Evolutionary conservation across 2,888 invertebrate genomes (phyloP).

Genomic region (Lamellibrachia columna): DNA sequence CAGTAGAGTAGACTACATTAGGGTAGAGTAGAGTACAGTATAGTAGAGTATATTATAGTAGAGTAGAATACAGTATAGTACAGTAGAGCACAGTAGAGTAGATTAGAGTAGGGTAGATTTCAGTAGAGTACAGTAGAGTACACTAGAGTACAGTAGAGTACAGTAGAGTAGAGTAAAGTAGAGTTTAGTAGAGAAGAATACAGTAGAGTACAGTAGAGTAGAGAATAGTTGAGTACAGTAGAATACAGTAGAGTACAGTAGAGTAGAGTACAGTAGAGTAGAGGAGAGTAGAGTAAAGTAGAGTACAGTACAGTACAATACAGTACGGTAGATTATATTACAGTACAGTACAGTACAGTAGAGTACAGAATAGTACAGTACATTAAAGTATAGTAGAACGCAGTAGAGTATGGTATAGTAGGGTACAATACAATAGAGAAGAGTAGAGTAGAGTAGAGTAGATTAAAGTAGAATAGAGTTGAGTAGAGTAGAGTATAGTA

Average conservation of each 20-base stretch:
- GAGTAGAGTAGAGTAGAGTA: conserved; percentile 30
- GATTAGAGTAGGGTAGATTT: too few species aligned
- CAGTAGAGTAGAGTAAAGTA: too few species aligned
- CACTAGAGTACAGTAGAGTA: too few species aligned
- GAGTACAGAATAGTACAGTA: conserved; percentile 36
- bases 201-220: conserved; percentile 37
- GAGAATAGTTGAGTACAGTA: conserved; percentile 38
- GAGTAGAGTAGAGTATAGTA: too few species aligned
- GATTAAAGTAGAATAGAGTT: conserved; percentile 32
- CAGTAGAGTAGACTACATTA: too few species aligned
- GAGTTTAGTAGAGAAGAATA: too few species aligned
- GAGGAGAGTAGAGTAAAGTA: conserved; percentile 37
- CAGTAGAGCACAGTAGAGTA: too few species aligned
- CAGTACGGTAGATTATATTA: conserved; percentile 37
- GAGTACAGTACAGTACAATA: conserved; percentile 29
- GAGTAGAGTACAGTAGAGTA: conserved; percentile 37
- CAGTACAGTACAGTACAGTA: conserved; percentile 31
- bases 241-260: conserved; percentile 38
- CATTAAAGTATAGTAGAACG: conserved; percentile 28
- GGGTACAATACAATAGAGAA: conserved; percentile 30
- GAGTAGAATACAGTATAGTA: too few species aligned
- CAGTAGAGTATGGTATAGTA: conserved; percentile 32
- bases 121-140: too few species aligned
- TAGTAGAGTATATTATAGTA: too few species aligned
- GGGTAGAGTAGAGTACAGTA: too few species aligned